Evolutionary conservation across 1,140 invertebrate genomes (phyloP).

Genomic region (Colletes gigas): DNA sequence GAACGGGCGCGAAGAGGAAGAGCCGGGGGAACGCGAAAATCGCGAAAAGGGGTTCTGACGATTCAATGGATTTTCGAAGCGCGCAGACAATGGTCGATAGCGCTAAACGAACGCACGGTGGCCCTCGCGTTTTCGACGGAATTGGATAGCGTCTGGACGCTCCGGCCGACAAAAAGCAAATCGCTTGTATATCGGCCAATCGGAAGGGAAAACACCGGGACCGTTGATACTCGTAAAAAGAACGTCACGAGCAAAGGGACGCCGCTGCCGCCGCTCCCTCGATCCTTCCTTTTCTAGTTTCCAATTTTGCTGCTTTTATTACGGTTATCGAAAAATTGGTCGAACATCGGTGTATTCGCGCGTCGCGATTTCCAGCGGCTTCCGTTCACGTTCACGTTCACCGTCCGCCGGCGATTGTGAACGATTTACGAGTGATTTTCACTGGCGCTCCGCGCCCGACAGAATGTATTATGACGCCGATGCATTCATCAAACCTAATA

Average conservation of each 20-base stretch:
- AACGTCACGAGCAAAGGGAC: constrained; percentile 10
- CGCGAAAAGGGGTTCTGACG: not conserved
- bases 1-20: not conserved
- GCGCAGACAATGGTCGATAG: constrained; percentile 26
- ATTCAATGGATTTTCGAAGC: constrained; percentile 26
- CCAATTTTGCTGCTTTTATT: constrained; percentile 8
- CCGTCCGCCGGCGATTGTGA: too few relatives aligned
- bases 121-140: constrained; percentile 37
- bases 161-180: constrained; percentile 49
- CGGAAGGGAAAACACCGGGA: constrained; percentile 35
- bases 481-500: too few relatives aligned
- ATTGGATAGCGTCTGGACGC: constrained; percentile 50
- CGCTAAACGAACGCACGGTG: constrained; percentile 8
- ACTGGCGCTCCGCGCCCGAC: too few relatives aligned
- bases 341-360: not conserved
- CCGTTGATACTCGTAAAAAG: constrained; percentile 31
- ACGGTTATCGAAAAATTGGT: constrained; percentile 19
- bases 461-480: too few relatives aligned
- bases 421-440: too few relatives aligned
- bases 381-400: constrained; percentile 24
- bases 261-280: not conserved
- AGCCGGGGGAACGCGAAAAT: not conserved
- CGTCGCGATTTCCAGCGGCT: not conserved
- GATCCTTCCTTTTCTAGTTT: not conserved
- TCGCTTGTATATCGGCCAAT: constrained; percentile 28